Conservation (phyloP, 2,113 vertebrate species). For the Bubo bubo region DNA sequence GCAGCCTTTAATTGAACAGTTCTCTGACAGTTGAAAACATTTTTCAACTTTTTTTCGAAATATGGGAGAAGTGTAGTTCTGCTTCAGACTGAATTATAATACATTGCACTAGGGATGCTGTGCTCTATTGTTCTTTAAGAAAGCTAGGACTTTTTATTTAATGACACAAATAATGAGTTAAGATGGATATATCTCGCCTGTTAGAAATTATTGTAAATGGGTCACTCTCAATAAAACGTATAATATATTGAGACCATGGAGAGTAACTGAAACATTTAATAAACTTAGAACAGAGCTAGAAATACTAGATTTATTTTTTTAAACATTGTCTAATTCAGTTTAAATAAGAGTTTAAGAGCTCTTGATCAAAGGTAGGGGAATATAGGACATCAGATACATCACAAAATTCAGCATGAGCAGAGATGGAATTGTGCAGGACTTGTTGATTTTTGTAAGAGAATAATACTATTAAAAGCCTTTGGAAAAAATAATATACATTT, state of each 20-base stretch:
- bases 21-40: slow-evolving; percentile 8
- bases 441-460: background rate
- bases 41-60: background rate
- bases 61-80: background rate
- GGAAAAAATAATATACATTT: background rate
- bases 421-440: background rate
- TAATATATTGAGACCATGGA: background rate
- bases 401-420: background rate
- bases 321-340: background rate
- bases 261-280: background rate
- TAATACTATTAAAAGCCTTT: background rate
- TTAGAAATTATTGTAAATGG: background rate
- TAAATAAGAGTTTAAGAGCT: background rate
- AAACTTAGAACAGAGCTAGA: background rate
- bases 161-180: background rate
- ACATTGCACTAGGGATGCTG: background rate
- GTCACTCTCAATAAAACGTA: background rate
- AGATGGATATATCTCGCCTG: background rate
- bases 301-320: background rate
- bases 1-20: background rate
- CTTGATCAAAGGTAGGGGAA: background rate
- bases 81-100: background rate
- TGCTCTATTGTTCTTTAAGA: background rate
- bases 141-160: background rate
- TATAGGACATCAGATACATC: background rate